A percentile compares a stretch with the other conserved stretches of the same genome.
Conservation (phyloP, 2,888 invertebrate species). For the Stictocephala bisonia region DNA sequence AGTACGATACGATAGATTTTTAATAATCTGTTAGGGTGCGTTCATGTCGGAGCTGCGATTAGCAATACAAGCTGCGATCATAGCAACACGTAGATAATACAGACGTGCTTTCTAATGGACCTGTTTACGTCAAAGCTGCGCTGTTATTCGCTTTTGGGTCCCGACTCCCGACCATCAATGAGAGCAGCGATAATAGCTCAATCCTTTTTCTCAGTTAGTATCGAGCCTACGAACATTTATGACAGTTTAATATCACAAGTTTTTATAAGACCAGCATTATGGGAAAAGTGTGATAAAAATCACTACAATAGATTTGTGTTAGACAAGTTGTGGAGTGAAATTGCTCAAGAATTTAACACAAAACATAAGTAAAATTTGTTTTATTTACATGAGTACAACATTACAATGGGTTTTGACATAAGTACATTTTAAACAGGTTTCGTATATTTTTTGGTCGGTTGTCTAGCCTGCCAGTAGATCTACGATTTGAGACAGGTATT, state of each 20-base stretch:
- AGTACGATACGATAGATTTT: no score
- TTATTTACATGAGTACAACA: constrained; percentile 3
- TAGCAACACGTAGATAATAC: constrained; percentile 17
- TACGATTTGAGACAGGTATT: neutral
- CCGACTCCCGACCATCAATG: constrained; percentile 29
- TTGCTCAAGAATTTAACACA: neutral
- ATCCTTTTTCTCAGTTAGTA: constrained; percentile 33
- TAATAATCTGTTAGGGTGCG: no score
- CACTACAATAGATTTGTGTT: constrained; percentile 6
- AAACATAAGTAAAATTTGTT: constrained; percentile 1
- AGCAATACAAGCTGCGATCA: constrained; percentile 12
- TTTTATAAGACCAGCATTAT: neutral
- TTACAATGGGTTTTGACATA: neutral
- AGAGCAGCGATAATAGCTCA: constrained; percentile 38
- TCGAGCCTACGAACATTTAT: constrained; percentile 26
- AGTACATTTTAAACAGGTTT: neutral
- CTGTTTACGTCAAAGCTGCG: constrained; percentile 10
- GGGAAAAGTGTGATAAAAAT: neutral
- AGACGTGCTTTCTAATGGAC: constrained; percentile 1
- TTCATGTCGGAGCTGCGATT: no score
- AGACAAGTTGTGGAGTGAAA: neutral
- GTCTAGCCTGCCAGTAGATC: neutral
- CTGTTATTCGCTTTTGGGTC: constrained; percentile 14
- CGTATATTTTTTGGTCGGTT: neutral
- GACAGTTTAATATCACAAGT: no score